Percentiles rank a stretch among this genome's conserved stretches.
Conservation (phyloP, 1,140 invertebrate species). For the Chelonus insularis region DNA sequence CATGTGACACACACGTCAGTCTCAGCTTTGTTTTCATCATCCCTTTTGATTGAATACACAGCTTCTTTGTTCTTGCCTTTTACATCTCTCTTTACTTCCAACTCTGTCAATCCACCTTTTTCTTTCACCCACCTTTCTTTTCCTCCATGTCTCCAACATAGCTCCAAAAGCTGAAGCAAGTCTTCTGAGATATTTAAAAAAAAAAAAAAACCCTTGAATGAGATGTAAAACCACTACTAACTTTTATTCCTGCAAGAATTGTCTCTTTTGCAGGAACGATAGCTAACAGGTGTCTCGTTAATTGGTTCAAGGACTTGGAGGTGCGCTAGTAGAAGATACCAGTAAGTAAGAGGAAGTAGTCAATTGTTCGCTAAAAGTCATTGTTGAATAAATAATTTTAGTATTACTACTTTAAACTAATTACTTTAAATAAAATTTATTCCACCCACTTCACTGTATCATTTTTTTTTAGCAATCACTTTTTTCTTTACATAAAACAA, state of each 20-base stretch:
- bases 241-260: neutral
- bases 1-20: constrained; percentile 55
- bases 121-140: neutral
- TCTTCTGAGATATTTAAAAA: neutral
- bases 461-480: too few species aligned
- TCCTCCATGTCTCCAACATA: neutral
- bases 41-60: constrained; percentile 55
- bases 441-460: too few species aligned
- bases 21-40: constrained; percentile 52
- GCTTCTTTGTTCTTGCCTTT: constrained; percentile 37
- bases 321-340: neutral
- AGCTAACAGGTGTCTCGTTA: constrained; percentile 28
- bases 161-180: too few species aligned
- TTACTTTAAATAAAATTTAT: neutral
- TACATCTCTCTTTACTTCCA: constrained; percentile 27
- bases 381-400: neutral
- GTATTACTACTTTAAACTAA: neutral
- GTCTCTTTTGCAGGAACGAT: neutral
- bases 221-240: neutral
- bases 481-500: too few species aligned
- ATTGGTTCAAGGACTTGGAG: constrained; percentile 9
- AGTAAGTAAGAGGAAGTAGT: neutral
- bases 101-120: neutral
- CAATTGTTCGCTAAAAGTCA: neutral
- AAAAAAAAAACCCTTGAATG: neutral